Percentiles rank a stretch among this genome's conserved stretches.
phyloP scores from a whole-genome alignment of 1,140 invertebrate genomes.

The Drosophila mojavensis region DNA sequence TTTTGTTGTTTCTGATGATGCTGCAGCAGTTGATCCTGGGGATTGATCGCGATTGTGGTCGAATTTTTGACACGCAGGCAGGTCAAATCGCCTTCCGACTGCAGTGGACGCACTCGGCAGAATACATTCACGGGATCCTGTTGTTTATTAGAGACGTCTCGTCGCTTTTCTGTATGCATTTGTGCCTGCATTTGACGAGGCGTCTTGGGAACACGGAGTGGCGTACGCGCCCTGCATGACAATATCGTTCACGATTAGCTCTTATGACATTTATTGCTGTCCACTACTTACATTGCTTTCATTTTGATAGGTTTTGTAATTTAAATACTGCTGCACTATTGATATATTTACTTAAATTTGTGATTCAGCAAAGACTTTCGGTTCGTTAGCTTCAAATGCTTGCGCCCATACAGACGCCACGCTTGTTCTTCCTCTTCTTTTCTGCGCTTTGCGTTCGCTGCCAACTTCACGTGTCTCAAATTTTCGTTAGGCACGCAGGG shows the following conservation, averaged over 20 bases:
- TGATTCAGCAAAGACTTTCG: constrained; percentile 1
- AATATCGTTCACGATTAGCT: neutral
- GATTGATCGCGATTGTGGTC: constrained; percentile 86
- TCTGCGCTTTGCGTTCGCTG: constrained; percentile 7
- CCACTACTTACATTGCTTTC: constrained; percentile 64
- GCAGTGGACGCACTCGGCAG: constrained; percentile 91
- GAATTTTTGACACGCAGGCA: constrained; percentile 91
- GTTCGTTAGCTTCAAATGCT: constrained; percentile 67
- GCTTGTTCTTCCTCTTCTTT: constrained; percentile 39
- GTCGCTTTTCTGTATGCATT: constrained; percentile 40
- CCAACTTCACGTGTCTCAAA: constrained; percentile 23
- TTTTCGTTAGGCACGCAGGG: constrained; percentile 2
- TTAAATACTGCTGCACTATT: constrained; percentile 4
- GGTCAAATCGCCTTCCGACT: constrained; percentile 86
- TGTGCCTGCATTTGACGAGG: constrained; percentile 38
- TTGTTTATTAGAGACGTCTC: constrained; percentile 45
- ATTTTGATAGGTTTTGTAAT: constrained; percentile 42
- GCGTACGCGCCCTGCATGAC: constrained; percentile 72
- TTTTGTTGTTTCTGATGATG: constrained; percentile 85
- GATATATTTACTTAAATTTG: neutral
- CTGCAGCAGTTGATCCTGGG: constrained; percentile 87
- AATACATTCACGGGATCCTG: constrained; percentile 91
- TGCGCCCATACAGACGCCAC: constrained; percentile 71
- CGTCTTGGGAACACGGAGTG: constrained; percentile 67
- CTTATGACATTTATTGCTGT: neutral